Percentiles rank a stretch among this genome's conserved stretches.
phyloP scores from a whole-genome alignment of 2,113 vertebrate genomes.

The Bombycilla garrulus region DNA sequence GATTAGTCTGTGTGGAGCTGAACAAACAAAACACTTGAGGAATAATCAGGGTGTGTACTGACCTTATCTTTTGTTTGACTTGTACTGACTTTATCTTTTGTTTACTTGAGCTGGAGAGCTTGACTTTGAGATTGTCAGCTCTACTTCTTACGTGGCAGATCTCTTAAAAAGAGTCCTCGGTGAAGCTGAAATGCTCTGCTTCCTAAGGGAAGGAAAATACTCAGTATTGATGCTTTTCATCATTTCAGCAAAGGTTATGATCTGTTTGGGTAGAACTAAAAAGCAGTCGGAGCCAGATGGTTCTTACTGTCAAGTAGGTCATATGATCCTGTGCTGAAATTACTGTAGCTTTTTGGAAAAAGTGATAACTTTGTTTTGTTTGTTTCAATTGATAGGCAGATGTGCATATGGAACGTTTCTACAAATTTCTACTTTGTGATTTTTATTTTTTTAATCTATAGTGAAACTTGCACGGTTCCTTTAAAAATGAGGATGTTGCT shows the following conservation, averaged over 20 bases:
- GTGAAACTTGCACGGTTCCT: not conserved
- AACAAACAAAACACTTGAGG: not conserved
- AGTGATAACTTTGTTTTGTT: not conserved
- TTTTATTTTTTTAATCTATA: not conserved
- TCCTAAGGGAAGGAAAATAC: not conserved
- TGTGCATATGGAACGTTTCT: not conserved
- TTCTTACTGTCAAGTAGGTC: not conserved
- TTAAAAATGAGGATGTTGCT: constrained; percentile 10
- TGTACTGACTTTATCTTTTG: not conserved
- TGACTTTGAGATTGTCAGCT: not conserved
- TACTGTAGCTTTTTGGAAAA: not conserved
- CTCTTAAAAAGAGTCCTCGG: not conserved
- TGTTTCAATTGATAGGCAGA: not conserved
- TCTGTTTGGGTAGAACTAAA: not conserved
- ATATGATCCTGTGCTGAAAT: not conserved
- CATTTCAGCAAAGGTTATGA: not conserved
- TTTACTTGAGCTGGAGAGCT: not conserved
- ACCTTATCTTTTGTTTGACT: not conserved
- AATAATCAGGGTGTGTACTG: not conserved
- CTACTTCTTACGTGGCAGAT: not conserved
- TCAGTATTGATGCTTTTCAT: not conserved
- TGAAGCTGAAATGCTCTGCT: not conserved
- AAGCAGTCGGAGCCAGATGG: not conserved
- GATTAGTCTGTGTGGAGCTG: not conserved
- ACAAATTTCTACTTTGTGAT: not conserved